A percentile compares a stretch with the other conserved stretches of the same genome.
phyloP scores from a whole-genome alignment of 2,888 invertebrate species.

The Drosophila koepferae region DNA sequence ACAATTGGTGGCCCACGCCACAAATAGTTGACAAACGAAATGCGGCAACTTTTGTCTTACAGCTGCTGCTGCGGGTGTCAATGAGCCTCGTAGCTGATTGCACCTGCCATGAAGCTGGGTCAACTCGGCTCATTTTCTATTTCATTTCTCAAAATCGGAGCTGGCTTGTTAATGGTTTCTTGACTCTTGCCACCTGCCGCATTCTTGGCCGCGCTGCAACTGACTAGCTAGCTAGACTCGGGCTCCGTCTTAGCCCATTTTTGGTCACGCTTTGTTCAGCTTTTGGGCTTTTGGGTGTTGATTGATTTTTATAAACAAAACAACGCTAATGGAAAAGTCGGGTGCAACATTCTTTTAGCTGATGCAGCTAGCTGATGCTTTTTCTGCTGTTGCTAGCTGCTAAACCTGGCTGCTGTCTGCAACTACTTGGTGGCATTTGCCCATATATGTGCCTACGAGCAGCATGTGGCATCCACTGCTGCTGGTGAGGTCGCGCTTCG shows the following conservation, averaged over 20 bases:
- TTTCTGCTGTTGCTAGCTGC: constrained; percentile 27
- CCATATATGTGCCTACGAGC: constrained; percentile 62
- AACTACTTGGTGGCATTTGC: constrained; percentile 67
- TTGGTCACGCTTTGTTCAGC: constrained; percentile 41
- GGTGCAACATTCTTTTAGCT: constrained; percentile 69
- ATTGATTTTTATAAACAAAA: constrained; percentile 80
- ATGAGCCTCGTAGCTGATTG: constrained; percentile 13
- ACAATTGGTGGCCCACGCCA: constrained; percentile 47
- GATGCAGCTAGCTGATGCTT: constrained; percentile 25
- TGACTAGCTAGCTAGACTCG: constrained; percentile 21
- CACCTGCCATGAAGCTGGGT: constrained; percentile 37
- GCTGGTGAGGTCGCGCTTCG: constrained; percentile 60
- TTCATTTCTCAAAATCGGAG: constrained; percentile 11
- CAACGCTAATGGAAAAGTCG: constrained; percentile 75
- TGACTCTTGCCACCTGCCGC: constrained; percentile 28
- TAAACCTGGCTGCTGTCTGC: constrained; percentile 38
- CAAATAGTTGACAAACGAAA: constrained; percentile 24
- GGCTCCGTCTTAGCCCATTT: constrained; percentile 23
- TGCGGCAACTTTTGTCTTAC: constrained; percentile 38
- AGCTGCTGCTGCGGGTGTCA: constrained; percentile 21
- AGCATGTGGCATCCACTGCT: constrained; percentile 33
- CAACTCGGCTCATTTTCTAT: constrained; percentile 25
- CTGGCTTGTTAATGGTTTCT: constrained; percentile 50
- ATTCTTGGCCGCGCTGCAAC: constrained; percentile 52
- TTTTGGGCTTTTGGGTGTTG: constrained; percentile 78